Evolutionary conservation across 2,888 invertebrate species (phyloP).

Genomic region (Heliconius hortense): DNA sequence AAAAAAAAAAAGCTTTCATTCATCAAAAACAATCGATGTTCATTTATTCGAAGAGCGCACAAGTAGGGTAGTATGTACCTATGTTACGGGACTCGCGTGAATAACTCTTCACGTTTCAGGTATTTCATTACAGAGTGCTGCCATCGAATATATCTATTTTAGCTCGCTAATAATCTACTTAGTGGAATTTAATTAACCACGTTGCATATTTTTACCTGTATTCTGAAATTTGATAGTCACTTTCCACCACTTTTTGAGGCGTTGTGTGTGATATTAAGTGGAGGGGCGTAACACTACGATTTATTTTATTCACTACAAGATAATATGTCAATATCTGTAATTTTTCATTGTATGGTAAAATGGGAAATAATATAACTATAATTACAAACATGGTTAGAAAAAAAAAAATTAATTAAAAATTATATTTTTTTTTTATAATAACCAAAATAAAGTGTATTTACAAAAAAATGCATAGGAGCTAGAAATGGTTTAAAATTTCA

Average conservation of each 20-base stretch:
- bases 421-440: too few relatives aligned
- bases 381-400: too few relatives aligned
- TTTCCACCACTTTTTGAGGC: neutral
- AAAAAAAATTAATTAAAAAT: too few relatives aligned
- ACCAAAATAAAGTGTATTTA: too few relatives aligned
- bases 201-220: neutral
- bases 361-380: too few relatives aligned
- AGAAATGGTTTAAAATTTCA: too few relatives aligned
- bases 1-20: neutral
- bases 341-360: too few relatives aligned
- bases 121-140: conserved; percentile 17
- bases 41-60: conserved; percentile 3
- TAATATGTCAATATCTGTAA: too few relatives aligned
- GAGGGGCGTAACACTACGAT: too few relatives aligned
- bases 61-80: neutral
- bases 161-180: conserved; percentile 6
- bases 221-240: neutral
- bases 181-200: conserved; percentile 3
- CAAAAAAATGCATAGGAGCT: too few relatives aligned
- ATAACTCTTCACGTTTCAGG: conserved; percentile 12
- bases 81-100: neutral
- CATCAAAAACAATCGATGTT: neutral
- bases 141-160: neutral
- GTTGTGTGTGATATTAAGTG: neutral
- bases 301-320: too few relatives aligned